These are phyloP conservation scores for Typhlomys cinereus DNA, from an alignment of 2,113 vertebrate genomes.

Conservation along the genomic window DNA sequence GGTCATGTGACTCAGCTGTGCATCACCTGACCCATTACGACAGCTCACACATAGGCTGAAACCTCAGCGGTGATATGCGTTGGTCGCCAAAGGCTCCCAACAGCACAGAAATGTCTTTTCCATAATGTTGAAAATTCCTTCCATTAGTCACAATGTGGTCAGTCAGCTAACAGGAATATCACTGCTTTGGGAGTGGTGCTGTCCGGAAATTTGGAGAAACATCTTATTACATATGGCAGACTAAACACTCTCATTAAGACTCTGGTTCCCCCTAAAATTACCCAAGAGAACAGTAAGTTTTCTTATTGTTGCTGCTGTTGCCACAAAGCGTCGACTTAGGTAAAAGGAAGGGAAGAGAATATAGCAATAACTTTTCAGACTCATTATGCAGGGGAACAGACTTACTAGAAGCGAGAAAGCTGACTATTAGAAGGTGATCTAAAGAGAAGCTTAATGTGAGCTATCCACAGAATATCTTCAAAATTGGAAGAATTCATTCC, in stretches of 20 bases:
- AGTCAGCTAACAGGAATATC: not conserved
- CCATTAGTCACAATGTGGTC: not conserved
- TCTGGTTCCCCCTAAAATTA: not conserved
- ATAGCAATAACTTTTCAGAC: not conserved
- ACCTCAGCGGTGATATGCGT: not conserved
- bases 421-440: not conserved
- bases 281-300: not conserved
- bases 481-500: not conserved
- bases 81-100: not conserved
- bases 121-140: not conserved
- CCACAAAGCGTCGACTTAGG: not conserved
- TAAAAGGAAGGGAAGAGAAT: not conserved
- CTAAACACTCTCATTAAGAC: not conserved
- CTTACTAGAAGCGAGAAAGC: not conserved
- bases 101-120: not conserved
- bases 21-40: not conserved
- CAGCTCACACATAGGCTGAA: not conserved
- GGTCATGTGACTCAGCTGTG: not conserved
- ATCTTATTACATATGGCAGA: not conserved
- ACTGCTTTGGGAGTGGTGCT: not conserved
- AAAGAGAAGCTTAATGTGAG: not conserved
- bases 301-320: not conserved
- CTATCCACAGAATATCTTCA: not conserved
- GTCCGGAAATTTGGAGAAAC: not conserved
- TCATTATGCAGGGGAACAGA: not conserved